Evolutionary conservation across 1,140 invertebrate genomes (phyloP).

Genomic region (Lordiphosa collinella): DNA sequence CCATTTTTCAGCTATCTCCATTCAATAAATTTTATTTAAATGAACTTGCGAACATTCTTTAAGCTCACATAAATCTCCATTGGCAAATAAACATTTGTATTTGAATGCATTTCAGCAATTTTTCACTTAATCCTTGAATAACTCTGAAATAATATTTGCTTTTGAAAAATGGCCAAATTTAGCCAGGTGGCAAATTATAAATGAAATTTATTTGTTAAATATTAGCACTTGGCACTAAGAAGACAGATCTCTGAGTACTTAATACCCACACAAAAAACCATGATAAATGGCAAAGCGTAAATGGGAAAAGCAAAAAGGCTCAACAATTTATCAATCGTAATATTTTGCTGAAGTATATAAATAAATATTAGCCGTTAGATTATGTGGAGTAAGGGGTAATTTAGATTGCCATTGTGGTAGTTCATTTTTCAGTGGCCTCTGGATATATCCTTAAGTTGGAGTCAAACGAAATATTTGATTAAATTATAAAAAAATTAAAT

Average conservation of each 20-base stretch:
- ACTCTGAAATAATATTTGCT: slow-evolving; percentile 8
- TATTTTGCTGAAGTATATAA: background rate
- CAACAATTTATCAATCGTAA: slow-evolving; percentile 4
- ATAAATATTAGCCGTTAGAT: background rate
- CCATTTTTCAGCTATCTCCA: background rate
- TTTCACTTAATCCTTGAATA: background rate
- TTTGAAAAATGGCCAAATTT: slow-evolving; percentile 8
- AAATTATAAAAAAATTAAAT: too few relatives aligned
- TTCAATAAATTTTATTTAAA: slow-evolving; percentile 23
- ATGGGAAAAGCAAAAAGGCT: slow-evolving; percentile 1
- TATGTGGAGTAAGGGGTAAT: too few relatives aligned
- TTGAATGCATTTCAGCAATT: slow-evolving; percentile 36
- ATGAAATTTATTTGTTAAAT: slow-evolving; percentile 14
- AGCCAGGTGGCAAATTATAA: slow-evolving; percentile 12
- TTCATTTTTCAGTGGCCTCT: too few relatives aligned
- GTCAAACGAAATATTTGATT: too few relatives aligned
- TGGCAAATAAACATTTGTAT: slow-evolving; percentile 6
- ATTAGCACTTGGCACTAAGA: background rate
- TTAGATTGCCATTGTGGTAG: too few relatives aligned
- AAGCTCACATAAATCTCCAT: slow-evolving; percentile 48
- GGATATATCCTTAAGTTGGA: too few relatives aligned
- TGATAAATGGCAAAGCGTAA: slow-evolving; percentile 3
- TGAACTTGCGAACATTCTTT: slow-evolving; percentile 11
- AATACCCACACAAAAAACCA: background rate
- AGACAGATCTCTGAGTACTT: background rate